These are phyloP conservation scores for Eumeta japonica DNA, from an alignment of 1,140 invertebrate genomes.

Conservation along the genomic window DNA sequence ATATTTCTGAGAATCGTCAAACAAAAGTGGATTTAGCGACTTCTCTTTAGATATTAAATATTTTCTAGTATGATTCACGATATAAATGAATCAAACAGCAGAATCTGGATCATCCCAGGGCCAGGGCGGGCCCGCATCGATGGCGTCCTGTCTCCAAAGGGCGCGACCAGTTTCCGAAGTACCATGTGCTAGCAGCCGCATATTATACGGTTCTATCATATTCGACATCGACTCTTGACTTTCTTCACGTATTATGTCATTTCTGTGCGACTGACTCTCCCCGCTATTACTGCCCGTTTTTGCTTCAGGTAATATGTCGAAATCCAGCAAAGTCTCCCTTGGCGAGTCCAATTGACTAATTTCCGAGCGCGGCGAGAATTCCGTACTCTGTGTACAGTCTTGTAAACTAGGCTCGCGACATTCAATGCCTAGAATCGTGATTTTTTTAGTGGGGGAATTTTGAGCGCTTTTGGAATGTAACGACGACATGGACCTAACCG, in stretches of 20 bases:
- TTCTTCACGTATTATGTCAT: conserved; percentile 15
- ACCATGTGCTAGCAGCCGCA: conserved; percentile 39
- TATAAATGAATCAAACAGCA: conserved; percentile 49
- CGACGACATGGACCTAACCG: neutral
- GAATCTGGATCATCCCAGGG: conserved; percentile 49
- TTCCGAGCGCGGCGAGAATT: conserved; percentile 36
- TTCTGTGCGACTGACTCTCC: conserved; percentile 5
- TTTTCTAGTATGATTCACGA: too few relatives aligned
- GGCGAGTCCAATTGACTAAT: conserved; percentile 34
- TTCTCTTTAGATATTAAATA: too few relatives aligned
- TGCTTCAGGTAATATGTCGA: conserved; percentile 36
- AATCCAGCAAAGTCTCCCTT: conserved; percentile 16
- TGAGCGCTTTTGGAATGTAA: neutral
- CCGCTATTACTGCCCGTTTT: conserved; percentile 16
- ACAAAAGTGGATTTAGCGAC: too few relatives aligned
- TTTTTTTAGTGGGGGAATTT: neutral
- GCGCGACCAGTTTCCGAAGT: conserved; percentile 27
- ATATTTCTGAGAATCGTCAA: too few relatives aligned
- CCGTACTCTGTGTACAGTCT: conserved; percentile 15
- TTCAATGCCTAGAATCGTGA: conserved; percentile 10
- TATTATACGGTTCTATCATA: conserved; percentile 46
- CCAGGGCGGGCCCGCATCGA: conserved; percentile 46
- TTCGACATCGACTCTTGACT: conserved; percentile 30
- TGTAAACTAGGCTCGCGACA: conserved; percentile 10
- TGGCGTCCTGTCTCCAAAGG: conserved; percentile 50